Conservation (phyloP, 2,113 vertebrate species). For the Herpetotheres cachinnans region DNA sequence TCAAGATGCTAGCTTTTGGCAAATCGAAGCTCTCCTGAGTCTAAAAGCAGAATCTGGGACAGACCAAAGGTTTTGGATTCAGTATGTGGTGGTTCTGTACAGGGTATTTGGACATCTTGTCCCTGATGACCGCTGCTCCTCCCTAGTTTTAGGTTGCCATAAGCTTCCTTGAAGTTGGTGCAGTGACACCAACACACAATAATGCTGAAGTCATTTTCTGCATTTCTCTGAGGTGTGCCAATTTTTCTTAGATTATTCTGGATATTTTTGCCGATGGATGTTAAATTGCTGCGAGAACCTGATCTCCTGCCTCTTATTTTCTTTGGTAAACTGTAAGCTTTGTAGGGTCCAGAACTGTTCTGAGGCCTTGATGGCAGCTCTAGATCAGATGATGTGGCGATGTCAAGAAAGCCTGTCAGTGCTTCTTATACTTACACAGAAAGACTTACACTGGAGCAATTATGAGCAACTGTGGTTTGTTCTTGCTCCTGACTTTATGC, state of each 20-base stretch:
- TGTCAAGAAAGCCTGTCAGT: neutral
- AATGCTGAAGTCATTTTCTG: neutral
- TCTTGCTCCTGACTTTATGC: neutral
- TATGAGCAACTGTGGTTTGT: neutral
- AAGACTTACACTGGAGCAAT: neutral
- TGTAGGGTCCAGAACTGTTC: neutral
- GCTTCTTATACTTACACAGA: neutral
- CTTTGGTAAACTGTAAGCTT: neutral
- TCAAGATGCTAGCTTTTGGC: neutral
- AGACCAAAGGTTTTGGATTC: neutral
- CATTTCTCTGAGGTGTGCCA: neutral
- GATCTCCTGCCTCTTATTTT: neutral
- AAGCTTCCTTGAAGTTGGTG: neutral
- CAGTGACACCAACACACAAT: neutral
- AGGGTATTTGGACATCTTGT: neutral
- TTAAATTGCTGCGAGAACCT: neutral
- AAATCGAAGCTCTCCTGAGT: neutral
- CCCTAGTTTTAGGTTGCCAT: neutral
- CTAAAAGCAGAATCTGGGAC: neutral
- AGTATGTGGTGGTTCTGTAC: fast-evolving
- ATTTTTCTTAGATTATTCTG: neutral
- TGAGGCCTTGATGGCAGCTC: neutral
- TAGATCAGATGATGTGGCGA: neutral
- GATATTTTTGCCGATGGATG: neutral
- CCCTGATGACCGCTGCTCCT: neutral